phyloP scores from a whole-genome alignment of 2,888 invertebrate genomes.

The Drosophila pseudotalamancana region DNA sequence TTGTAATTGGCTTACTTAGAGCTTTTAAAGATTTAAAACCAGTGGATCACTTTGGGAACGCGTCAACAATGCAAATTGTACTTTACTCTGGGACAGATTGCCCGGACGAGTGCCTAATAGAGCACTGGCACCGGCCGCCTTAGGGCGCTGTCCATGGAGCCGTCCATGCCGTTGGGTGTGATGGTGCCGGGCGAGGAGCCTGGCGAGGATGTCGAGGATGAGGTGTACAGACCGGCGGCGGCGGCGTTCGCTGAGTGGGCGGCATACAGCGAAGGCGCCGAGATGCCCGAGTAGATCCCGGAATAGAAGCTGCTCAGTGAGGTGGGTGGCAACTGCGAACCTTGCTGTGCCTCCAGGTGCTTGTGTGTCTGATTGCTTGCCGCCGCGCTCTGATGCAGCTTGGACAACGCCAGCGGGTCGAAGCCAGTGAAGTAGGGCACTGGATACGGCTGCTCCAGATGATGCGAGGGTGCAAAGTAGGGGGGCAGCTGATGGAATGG shows the following conservation, averaged over 20 bases:
- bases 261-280: constrained; percentile 83
- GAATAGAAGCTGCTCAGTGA: constrained; percentile 84
- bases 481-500: constrained; percentile 88
- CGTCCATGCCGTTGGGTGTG: constrained; percentile 82
- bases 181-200: constrained; percentile 84
- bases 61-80: constrained; percentile 75
- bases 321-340: constrained; percentile 83
- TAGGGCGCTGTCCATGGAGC: constrained; percentile 82
- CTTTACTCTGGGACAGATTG: constrained; percentile 66
- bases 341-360: constrained; percentile 82
- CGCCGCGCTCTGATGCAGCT: constrained; percentile 83
- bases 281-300: constrained; percentile 84
- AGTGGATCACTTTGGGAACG: constrained; percentile 77
- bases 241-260: constrained; percentile 83
- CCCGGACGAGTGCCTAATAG: constrained; percentile 69
- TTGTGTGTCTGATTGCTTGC: constrained; percentile 81
- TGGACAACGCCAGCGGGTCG: constrained; percentile 83
- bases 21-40: constrained; percentile 77
- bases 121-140: constrained; percentile 84
- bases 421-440: constrained; percentile 84
- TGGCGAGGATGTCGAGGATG: constrained; percentile 84
- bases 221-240: constrained; percentile 83
- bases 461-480: constrained; percentile 91
- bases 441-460: constrained; percentile 86
- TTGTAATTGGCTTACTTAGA: constrained; percentile 68